Conservation (phyloP, 2,888 invertebrate species). For the Apodemia zela region DNA sequence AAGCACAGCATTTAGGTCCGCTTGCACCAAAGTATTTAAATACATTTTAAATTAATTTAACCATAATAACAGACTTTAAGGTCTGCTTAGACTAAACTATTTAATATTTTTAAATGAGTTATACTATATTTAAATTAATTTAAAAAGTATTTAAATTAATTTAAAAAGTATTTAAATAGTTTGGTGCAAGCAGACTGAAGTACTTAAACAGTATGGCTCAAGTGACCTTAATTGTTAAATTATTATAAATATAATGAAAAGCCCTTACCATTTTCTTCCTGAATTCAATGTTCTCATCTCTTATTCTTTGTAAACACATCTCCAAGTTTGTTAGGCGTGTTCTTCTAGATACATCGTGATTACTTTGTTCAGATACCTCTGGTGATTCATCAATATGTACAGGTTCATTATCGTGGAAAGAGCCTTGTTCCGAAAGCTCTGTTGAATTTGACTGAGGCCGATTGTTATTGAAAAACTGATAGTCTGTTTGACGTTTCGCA, state of each 20-base stretch:
- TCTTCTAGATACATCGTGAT: conserved; percentile 45
- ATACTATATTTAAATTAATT: too few species aligned
- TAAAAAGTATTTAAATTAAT: too few species aligned
- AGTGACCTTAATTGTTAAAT: background rate
- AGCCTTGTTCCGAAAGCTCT: conserved; percentile 28
- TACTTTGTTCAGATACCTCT: conserved; percentile 9
- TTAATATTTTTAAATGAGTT: too few species aligned
- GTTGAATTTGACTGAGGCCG: conserved; percentile 37
- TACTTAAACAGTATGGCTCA: background rate
- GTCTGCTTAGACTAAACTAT: too few species aligned
- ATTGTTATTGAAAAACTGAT: conserved; percentile 31
- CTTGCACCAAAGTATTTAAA: too few species aligned
- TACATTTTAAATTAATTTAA: too few species aligned
- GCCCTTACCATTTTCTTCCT: conserved; percentile 52
- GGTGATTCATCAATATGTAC: conserved; percentile 19
- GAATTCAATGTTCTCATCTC: conserved; percentile 45
- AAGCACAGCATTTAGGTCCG: too few species aligned
- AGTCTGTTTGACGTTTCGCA: conserved; percentile 49
- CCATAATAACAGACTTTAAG: too few species aligned
- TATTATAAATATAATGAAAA: background rate
- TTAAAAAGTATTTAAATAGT: too few species aligned
- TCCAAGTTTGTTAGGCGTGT: conserved; percentile 47
- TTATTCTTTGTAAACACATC: conserved; percentile 49
- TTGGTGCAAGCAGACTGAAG: too few species aligned
- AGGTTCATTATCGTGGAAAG: background rate